Percentiles rank a stretch among this genome's conserved stretches.
Conservation (phyloP, 64 coral and sea anemone genomes). For the Exaiptasia diaphana region DNA sequence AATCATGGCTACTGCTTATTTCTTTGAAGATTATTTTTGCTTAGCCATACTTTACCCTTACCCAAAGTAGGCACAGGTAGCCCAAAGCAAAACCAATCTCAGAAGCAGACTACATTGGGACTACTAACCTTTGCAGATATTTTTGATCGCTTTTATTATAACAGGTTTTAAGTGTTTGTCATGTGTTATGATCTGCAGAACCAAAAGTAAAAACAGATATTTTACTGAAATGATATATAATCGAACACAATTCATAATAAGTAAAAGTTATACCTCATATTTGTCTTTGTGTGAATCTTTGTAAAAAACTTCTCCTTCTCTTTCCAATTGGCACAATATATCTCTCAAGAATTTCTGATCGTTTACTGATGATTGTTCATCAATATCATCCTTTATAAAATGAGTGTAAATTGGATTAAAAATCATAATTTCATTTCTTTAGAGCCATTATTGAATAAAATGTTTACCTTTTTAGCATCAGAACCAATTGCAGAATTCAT, state of each 20-base stretch:
- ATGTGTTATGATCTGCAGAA: not conserved
- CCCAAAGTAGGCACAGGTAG: not conserved
- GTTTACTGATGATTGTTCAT: not conserved
- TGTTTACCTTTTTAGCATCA: not conserved
- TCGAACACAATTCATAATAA: not conserved
- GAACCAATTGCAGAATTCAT: not conserved
- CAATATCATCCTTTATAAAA: not conserved
- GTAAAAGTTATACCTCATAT: not conserved
- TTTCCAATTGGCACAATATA: not conserved
- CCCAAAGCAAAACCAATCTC: not conserved
- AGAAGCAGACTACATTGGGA: not conserved
- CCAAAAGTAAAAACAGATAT: not conserved
- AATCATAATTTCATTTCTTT: not conserved
- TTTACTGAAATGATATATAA: not conserved
- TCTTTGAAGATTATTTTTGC: not conserved
- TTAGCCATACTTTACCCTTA: not conserved
- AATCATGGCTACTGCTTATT: not conserved
- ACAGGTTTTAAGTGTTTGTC: not conserved
- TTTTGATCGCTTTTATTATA: not conserved
- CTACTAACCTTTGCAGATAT: not conserved
- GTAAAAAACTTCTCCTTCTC: not conserved
- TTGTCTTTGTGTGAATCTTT: not conserved
- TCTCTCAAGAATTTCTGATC: not conserved
- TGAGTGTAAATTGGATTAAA: not conserved
- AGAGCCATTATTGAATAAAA: not conserved